Evolutionary conservation across 2,113 vertebrate species (phyloP).

Genomic region (Guaruba guarouba): DNA sequence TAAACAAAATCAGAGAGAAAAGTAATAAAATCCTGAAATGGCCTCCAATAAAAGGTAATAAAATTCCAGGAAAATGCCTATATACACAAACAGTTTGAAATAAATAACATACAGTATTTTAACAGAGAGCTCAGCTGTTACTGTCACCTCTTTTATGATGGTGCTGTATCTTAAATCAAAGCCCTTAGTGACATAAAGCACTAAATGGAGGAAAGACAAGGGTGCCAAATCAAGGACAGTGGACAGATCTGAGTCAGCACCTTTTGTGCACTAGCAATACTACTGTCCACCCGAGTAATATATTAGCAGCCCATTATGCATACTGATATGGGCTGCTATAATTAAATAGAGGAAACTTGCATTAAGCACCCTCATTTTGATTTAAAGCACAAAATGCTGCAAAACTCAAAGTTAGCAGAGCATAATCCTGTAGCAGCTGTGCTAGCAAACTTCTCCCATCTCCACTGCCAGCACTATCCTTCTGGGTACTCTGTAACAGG

Average conservation of each 20-base stretch:
- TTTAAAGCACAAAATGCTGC: conserved; percentile 21
- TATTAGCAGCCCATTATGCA: conserved; percentile 47
- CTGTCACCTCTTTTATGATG: conserved; percentile 48
- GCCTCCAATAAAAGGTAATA: conserved; percentile 64
- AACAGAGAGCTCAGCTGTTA: conserved; percentile 59
- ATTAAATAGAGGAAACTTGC: conserved; percentile 46
- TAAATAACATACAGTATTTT: conserved; percentile 59
- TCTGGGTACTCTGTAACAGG: background rate
- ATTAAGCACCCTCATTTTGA: background rate
- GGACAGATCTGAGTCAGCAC: conserved; percentile 65
- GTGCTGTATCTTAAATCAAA: conserved; percentile 62
- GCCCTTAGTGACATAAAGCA: conserved; percentile 23
- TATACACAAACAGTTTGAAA: conserved; percentile 56
- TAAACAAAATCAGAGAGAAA: conserved; percentile 65
- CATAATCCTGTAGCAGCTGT: background rate
- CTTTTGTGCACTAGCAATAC: conserved; percentile 22
- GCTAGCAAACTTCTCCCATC: background rate
- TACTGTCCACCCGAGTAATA: background rate
- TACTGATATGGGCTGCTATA: background rate
- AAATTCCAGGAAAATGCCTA: conserved; percentile 49
- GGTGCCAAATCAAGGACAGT: conserved; percentile 58
- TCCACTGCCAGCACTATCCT: background rate
- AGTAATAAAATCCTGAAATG: conserved; percentile 58
- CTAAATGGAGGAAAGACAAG: conserved; percentile 48
- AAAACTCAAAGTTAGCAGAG: background rate